A percentile compares a stretch with the other conserved stretches of the same genome.
Conservation (phyloP, 2,888 invertebrate species). For the Automeris io region DNA sequence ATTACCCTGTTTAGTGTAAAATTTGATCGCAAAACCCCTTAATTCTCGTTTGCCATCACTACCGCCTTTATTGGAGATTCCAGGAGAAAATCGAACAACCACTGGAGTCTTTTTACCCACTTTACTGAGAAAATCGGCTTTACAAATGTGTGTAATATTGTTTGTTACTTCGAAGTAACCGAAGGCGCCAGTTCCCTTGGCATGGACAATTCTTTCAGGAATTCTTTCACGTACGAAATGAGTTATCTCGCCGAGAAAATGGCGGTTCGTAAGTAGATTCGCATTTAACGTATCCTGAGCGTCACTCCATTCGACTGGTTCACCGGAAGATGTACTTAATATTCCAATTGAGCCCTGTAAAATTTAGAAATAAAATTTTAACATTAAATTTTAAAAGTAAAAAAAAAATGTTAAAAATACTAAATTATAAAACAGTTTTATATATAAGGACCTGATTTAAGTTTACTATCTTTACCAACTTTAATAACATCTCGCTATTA, state of each 20-base stretch:
- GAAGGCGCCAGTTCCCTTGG: conserved; percentile 92
- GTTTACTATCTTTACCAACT: too few species aligned
- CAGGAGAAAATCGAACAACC: conserved; percentile 85
- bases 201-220: conserved; percentile 94
- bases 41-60: conserved; percentile 89
- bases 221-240: conserved; percentile 91
- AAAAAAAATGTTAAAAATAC: too few species aligned
- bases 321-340: conserved; percentile 85
- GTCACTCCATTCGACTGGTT: conserved; percentile 83
- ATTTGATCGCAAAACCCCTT: conserved; percentile 91
- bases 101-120: conserved; percentile 87
- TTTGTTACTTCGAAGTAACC: conserved; percentile 90
- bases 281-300: conserved; percentile 86
- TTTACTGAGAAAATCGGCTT: conserved; percentile 83
- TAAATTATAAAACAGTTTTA: too few species aligned
- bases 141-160: conserved; percentile 85
- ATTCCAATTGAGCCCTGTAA: conserved; percentile 69
- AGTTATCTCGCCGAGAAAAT: conserved; percentile 31
- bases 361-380: too few species aligned
- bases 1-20: conserved; percentile 92
- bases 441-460: too few species aligned
- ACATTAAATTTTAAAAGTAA: too few species aligned
- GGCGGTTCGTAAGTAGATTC: conserved; percentile 44
- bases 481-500: too few species aligned
- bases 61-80: conserved; percentile 88